phyloP scores from a whole-genome alignment of 35 echinoderm and acorn worm species.

The Ophiothrix spiculata region DNA sequence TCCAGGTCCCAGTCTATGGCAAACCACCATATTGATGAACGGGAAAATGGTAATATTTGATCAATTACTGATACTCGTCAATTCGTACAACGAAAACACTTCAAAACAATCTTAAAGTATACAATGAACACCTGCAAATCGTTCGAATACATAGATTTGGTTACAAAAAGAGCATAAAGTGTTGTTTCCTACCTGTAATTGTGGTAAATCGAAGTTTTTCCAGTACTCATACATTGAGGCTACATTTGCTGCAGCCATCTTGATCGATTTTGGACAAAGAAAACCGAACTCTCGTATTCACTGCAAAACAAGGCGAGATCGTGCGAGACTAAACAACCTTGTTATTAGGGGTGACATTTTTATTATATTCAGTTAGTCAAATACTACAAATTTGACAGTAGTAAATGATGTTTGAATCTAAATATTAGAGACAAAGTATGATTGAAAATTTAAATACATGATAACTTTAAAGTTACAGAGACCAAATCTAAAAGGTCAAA shows the following conservation, averaged over 20 bases:
- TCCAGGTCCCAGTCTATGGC: conserved; percentile 1
- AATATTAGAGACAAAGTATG: too few species aligned
- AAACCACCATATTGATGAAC: conserved; percentile 10
- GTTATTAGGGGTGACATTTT: not conserved
- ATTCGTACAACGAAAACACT: conserved; percentile 38
- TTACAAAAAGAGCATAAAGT: not conserved
- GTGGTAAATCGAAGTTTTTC: conserved; percentile 95
- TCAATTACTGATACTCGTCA: conserved; percentile 78
- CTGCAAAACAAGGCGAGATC: not conserved
- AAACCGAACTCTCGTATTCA: not conserved
- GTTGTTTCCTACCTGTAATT: conserved; percentile 80
- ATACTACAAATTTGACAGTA: too few species aligned
- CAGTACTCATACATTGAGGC: conserved; percentile 99
- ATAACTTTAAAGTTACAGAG: too few species aligned
- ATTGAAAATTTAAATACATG: too few species aligned
- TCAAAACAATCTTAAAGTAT: conserved; percentile 25
- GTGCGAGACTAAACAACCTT: not conserved
- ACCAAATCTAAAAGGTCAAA: too few species aligned
- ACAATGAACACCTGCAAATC: conserved; percentile 9
- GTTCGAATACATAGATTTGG: not conserved
- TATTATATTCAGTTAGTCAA: too few species aligned
- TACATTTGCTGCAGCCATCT: conserved; percentile 98
- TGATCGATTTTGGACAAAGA: conserved; percentile 78
- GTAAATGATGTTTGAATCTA: too few species aligned
- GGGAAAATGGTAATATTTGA: conserved; percentile 44